A percentile compares a stretch with the other conserved stretches of the same genome.
phyloP scores from a whole-genome alignment of 53 echinoderm and acorn worm genomes.

The Apostichopus leukothele region DNA sequence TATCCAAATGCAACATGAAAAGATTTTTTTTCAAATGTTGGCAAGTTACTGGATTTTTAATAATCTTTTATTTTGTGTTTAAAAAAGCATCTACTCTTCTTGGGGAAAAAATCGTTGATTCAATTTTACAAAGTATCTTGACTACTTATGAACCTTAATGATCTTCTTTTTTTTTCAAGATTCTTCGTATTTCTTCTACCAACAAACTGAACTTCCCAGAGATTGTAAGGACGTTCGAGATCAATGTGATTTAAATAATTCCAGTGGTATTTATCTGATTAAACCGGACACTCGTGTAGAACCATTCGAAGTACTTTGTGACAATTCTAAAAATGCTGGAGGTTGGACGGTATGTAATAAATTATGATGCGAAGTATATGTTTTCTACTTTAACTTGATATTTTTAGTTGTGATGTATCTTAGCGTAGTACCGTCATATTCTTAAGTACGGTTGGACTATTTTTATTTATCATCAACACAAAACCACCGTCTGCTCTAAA shows the following conservation, averaged over 20 bases:
- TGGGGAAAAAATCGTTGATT: no score
- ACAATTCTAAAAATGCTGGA: neutral
- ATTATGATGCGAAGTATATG: neutral
- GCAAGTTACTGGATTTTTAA: no score
- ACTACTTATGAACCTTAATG: no score
- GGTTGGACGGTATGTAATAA: conserved; percentile 3
- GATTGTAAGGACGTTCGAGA: neutral
- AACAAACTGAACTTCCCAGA: neutral
- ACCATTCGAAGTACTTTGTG: conserved; percentile 6
- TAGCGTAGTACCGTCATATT: neutral
- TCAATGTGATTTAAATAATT: conserved; percentile 5
- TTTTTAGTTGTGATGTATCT: neutral
- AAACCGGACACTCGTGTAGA: neutral
- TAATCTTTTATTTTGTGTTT: no score
- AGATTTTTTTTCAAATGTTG: no score
- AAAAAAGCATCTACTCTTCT: no score
- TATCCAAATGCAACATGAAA: no score
- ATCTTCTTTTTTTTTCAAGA: neutral
- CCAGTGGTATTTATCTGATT: neutral
- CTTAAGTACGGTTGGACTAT: neutral
- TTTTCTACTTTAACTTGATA: neutral
- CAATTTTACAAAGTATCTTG: no score
- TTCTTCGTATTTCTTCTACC: conserved; percentile 2
- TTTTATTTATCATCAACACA: neutral
- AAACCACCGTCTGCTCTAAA: neutral